Evolutionary conservation across 2,113 vertebrate genomes (phyloP), one percentile per base, ranked within the genome.

Genomic region (Chlorodrepanis virens): DNA sequence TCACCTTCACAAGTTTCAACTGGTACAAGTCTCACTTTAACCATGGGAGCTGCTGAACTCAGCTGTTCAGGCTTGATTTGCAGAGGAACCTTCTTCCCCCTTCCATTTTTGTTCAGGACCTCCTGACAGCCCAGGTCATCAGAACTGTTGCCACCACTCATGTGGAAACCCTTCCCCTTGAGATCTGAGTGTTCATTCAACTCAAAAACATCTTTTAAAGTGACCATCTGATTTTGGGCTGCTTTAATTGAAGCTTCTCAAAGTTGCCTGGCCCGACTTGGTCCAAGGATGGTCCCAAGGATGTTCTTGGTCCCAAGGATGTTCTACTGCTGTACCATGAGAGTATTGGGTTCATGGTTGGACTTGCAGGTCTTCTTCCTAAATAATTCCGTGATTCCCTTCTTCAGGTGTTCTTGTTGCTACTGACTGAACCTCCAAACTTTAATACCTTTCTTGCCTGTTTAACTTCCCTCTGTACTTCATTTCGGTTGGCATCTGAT

Each of bases 401-500:
- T 85, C 20, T 31, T 65, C 23, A 27, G 2, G 7, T 49, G 3
- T 44, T 45, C 35, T 39, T 2, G 5, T 27, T 60, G 42, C 57
- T 40, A 0, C 28, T 47, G 44, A 29, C 33, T 24, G 59, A 81
- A 24, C 17, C 21, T 81, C n/a, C 15, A 21, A 14, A 18, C 50
- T 67, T 35, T 54, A 28, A 29, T 44, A 17, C 15, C 24, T 61
- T 20, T 37, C 33, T 5, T 37, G 15, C 11, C 17, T 80, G 5
- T 3, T 33, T 71, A 21, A 6, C 2, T 40, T 77, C 45, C 11
- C 54, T 64, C 25, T 23, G 1, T 17, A 3, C 2, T 45, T 87
- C 0, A 22, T 49, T 81, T 44, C 56, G 28, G 4, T n/a, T 47
- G 65, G 2, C 8, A 2, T 14, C 20, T 45, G 13, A 8, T 39